Base-by-base conservation (phyloP, 37 sponge, comb jelly and placozoan genomes). In the Amphimedon queenslandica region DNA sequence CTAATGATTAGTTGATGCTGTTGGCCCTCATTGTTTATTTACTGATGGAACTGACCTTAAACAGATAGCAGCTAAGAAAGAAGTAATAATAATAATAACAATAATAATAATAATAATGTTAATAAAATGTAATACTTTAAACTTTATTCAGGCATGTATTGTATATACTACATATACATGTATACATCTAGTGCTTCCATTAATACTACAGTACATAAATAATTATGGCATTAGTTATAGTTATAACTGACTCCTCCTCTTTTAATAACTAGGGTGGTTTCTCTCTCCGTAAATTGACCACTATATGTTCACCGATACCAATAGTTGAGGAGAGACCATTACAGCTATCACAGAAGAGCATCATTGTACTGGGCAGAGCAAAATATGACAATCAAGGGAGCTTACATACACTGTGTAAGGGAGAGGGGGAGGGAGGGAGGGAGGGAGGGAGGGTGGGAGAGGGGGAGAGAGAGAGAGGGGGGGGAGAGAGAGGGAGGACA, bases 1-100 rank as follows among this genome's bases (percentile, higher is more conserved):
- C n/a, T 2, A 27, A 31, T 33, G 20, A 60, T 3, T 64, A 87
- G 90, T 66, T 60, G 90, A 89, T 11, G 72, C 68, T 6, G 68
- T 80, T 27, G 90, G 90, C 0, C 72, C 81, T 31, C 80, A 84
- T 61, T 77, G 78, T 60, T 38, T 89, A 64, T 68, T 89, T 33
- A n/a, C 77, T 33, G 76, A 79, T 73, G 77, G 76, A 6, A 77
- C 75, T 35, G 58, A 63, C 5, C 72, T 89, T 23, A 71, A 67
- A 10, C 90, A 89, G 69, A 79, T 89, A 38, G 33, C 42, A 32
- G 85, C 76, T 1, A 83, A 80, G 40, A 89, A 89, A 57, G 90
- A 89, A 75, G 90, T 84, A 30, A n/a, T n/a, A n/a, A n/a, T n/a
- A n/a, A n/a, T n/a, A n/a, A n/a, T n/a, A n/a, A n/a, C n/a, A n/a